phyloP scores from a whole-genome alignment of 2,797 vertebrate species.

The Notolepis coatsorum region DNA sequence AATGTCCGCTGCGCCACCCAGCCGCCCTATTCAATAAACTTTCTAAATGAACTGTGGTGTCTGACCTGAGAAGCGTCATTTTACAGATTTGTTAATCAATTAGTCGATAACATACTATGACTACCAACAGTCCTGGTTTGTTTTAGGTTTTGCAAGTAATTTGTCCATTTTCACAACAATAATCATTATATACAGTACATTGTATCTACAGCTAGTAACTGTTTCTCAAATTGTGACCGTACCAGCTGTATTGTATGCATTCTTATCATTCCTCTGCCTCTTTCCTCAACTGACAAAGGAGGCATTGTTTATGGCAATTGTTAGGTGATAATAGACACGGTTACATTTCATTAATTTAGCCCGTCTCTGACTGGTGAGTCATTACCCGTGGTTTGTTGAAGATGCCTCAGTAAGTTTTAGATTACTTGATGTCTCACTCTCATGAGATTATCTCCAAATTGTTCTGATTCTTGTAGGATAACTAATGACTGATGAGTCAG shows the following conservation, averaged over 20 bases:
- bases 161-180: too few species aligned
- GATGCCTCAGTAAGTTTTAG: background rate
- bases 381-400: background rate
- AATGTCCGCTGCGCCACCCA: too few species aligned
- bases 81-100: too few species aligned
- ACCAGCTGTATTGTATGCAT: constrained; percentile 7
- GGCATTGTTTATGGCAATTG: constrained; percentile 26
- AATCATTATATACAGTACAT: too few species aligned
- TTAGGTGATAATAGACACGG: background rate
- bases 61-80: too few species aligned
- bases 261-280: constrained; percentile 6
- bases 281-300: constrained; percentile 31
- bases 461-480: constrained; percentile 10
- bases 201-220: constrained; percentile 18
- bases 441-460: background rate
- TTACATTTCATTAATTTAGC: constrained; percentile 18
- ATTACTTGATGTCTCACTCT: background rate
- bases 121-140: too few species aligned
- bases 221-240: constrained; percentile 7
- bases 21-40: too few species aligned
- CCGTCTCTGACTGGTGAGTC: background rate
- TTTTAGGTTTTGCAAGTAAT: too few species aligned
- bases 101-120: too few species aligned
- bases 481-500: background rate
- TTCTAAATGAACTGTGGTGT: too few species aligned